These are phyloP conservation scores for Cryptocephalus primarius DNA, from an alignment of 2,888 invertebrate genomes.

Conservation along the genomic window DNA sequence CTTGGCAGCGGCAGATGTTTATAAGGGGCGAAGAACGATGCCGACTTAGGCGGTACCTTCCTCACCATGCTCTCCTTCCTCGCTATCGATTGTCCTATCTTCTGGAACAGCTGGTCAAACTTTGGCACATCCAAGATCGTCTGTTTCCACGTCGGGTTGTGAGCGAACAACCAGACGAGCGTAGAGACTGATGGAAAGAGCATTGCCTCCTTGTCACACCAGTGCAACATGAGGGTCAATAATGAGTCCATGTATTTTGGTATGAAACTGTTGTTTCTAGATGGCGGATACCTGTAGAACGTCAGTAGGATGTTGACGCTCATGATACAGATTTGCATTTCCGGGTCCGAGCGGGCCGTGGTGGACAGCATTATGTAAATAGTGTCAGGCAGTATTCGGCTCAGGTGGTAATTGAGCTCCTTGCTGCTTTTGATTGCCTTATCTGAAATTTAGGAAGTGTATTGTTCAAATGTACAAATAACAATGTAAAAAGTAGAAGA, in stretches of 20 bases:
- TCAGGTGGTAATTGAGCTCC: no score
- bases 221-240: constrained; percentile 53
- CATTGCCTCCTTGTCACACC: constrained; percentile 54
- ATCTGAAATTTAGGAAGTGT: no score
- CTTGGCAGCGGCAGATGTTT: constrained; percentile 23
- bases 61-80: constrained; percentile 30
- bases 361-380: constrained; percentile 31
- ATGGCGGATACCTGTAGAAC: constrained; percentile 49
- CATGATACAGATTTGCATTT: constrained; percentile 44
- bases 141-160: constrained; percentile 40
- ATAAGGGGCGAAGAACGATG: constrained; percentile 19
- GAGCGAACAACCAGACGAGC: constrained; percentile 54
- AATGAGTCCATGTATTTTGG: constrained; percentile 48
- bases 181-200: constrained; percentile 55
- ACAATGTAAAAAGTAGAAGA: no score
- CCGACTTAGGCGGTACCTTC: constrained; percentile 12
- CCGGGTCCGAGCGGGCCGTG: constrained; percentile 49
- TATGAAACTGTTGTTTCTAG: constrained; percentile 50
- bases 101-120: constrained; percentile 20
- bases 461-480: no score
- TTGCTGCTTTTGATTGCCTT: no score
- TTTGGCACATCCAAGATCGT: constrained; percentile 29
- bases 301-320: constrained; percentile 54
- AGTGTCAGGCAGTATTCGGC: constrained; percentile 29
- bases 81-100: constrained; percentile 22